phyloP scores from a whole-genome alignment of 2,797 vertebrate genomes.

The Manis javanica region DNA sequence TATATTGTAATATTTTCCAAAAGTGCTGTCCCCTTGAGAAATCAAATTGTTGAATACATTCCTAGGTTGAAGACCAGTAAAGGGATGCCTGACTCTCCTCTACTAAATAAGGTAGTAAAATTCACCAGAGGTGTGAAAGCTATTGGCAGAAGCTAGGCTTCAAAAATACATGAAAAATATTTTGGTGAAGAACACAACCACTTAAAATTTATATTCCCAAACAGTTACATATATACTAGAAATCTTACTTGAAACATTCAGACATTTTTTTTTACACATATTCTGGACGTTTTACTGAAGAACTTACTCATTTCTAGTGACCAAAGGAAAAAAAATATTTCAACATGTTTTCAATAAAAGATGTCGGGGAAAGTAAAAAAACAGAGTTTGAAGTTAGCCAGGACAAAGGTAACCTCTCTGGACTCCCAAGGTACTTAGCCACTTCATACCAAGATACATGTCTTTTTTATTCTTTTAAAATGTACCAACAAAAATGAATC shows the following conservation, averaged over 20 bases:
- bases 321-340: constrained; percentile 10
- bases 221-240: not conserved
- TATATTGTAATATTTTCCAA: not conserved
- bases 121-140: constrained; percentile 32
- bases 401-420: not conserved
- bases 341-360: constrained; percentile 58
- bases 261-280: constrained; percentile 40
- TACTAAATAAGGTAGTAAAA: constrained; percentile 73
- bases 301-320: constrained; percentile 29
- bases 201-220: constrained; percentile 41
- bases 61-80: constrained; percentile 53
- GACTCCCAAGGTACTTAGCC: not conserved
- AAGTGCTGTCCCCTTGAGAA: constrained; percentile 30
- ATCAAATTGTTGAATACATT: constrained; percentile 64
- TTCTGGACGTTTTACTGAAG: constrained; percentile 54
- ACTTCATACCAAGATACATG: constrained; percentile 33
- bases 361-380: constrained; percentile 29
- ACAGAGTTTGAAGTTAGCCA: not conserved
- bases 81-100: constrained; percentile 20
- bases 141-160: constrained; percentile 53
- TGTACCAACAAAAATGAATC: not conserved
- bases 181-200: not conserved
- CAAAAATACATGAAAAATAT: constrained; percentile 43
- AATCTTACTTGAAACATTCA: constrained; percentile 37
- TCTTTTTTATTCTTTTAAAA: not conserved